Evolutionary conservation across 2,113 vertebrate species (phyloP).

Genomic region (Melanerpes formicivorus): DNA sequence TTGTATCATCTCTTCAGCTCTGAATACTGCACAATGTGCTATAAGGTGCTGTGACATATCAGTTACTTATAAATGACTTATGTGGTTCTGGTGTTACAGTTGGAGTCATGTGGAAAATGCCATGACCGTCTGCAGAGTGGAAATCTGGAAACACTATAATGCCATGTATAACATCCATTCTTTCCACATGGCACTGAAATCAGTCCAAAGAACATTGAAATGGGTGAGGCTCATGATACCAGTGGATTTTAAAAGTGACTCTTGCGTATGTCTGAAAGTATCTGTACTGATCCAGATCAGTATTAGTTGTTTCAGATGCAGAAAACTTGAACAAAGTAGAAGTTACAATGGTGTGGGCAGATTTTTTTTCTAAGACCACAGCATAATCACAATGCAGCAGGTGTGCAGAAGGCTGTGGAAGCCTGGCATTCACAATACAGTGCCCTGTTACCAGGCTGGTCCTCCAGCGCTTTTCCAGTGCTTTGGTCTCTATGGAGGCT

Average conservation of each 20-base stretch:
- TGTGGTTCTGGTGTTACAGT: conserved; percentile 32
- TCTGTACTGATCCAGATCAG: background rate
- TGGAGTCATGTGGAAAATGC: conserved; percentile 17
- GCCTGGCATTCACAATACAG: background rate
- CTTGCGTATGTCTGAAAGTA: background rate
- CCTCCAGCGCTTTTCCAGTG: background rate
- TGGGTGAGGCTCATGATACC: background rate
- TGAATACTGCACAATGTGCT: background rate
- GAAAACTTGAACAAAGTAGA: background rate
- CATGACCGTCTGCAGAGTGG: background rate
- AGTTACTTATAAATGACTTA: conserved; percentile 47
- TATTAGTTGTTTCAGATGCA: background rate
- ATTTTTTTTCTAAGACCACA: background rate
- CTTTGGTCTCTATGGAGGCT: background rate
- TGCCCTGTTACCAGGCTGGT: background rate
- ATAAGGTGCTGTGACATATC: background rate
- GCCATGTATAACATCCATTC: background rate
- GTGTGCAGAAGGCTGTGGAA: background rate
- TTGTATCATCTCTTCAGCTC: background rate
- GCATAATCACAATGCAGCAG: background rate
- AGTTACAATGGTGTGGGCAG: background rate
- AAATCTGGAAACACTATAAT: background rate
- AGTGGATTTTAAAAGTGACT: background rate
- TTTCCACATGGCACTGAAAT: background rate
- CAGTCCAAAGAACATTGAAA: background rate